Percentiles rank a stretch among this genome's conserved stretches.
Conservation (phyloP, 2,113 vertebrate species). For the Orientallactaga bullata region DNA sequence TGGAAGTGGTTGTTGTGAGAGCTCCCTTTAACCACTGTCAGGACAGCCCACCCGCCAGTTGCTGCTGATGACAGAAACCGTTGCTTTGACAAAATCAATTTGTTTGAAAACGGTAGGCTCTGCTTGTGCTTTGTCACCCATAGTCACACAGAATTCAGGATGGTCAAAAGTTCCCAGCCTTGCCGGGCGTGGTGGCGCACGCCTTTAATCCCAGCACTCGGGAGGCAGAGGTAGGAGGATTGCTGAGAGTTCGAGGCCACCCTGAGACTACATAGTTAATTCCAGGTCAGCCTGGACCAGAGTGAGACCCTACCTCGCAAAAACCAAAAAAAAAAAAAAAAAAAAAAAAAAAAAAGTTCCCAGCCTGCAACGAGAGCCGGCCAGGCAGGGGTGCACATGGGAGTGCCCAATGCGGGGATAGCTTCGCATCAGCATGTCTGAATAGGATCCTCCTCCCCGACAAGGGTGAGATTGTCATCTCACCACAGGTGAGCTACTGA, state of each 20-base stretch:
- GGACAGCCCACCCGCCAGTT: not conserved
- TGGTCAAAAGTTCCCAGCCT: too few species aligned
- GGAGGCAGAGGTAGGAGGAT: too few species aligned
- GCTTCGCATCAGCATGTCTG: not conserved
- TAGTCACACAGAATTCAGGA: not conserved
- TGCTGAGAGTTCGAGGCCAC: too few species aligned
- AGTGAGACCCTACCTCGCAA: too few species aligned
- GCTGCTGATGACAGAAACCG: not conserved
- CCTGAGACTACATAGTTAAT: too few species aligned
- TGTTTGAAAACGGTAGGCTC: not conserved
- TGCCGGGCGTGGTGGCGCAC: too few species aligned
- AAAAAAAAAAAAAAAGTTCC: too few species aligned
- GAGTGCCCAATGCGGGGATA: not conserved
- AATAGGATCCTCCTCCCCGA: not conserved
- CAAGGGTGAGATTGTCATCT: not conserved
- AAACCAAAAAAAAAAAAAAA: too few species aligned
- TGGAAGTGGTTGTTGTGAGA: accelerated
- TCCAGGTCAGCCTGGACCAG: too few species aligned
- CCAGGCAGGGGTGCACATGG: not conserved
- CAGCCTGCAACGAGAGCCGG: not conserved
- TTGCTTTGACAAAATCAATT: not conserved
- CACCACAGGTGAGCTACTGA: not conserved
- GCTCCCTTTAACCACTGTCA: not conserved
- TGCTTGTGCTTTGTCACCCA: not conserved
- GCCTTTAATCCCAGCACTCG: too few species aligned